Base-by-base conservation (phyloP, 23 tunicate species). In the Trididemnum nubilum region DNA sequence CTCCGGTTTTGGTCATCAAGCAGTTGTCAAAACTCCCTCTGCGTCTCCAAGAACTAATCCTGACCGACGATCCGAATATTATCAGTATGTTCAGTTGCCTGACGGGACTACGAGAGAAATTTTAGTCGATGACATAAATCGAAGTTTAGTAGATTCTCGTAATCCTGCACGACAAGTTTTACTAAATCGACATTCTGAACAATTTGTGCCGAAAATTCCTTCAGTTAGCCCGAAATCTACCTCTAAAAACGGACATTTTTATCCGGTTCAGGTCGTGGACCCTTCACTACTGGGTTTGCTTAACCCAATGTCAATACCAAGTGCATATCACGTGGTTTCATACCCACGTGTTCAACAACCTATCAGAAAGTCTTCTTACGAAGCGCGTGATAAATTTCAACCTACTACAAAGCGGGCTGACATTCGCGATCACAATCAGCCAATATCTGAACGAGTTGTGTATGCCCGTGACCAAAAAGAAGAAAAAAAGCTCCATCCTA, bases 311-410 rank as follows among this genome's bases (percentile, higher is more conserved):
- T 44, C 54, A 44, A 15, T 44, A 7, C 15, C 54, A 44, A 9
- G 54, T 44, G 54, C 54, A 7, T 44, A 44, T 15, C n/a, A n/a
- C n/a, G 54, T 44, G 12, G 15, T 44, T 15, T 9, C 12, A 44
- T 7, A 73, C 12, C 26, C 78, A 37, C 57, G 58, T 37, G 9
- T n/a, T 69, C 38, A 69, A 21, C 78, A 23, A 26, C 58, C 78
- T 7, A 38, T 40, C 25, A 37, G 58, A 40, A 73, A 39, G 39
- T 26, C 31, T 2, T 38, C 58, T 5, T 9, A 5, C 58, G 78
- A 73, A 40, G 18, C 57, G 3, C 58, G 57, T 22, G 32, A 21
- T 21, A 38, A 73, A 38, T 57, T 37, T 9, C 58, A 37, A n/a
- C 78, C 57, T 9, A 15, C 31, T 29, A 37, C 31, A 21, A 73